These are phyloP conservation scores for Cylas formicarius DNA, from an alignment of 1,140 invertebrate genomes.

Conservation along the genomic window DNA sequence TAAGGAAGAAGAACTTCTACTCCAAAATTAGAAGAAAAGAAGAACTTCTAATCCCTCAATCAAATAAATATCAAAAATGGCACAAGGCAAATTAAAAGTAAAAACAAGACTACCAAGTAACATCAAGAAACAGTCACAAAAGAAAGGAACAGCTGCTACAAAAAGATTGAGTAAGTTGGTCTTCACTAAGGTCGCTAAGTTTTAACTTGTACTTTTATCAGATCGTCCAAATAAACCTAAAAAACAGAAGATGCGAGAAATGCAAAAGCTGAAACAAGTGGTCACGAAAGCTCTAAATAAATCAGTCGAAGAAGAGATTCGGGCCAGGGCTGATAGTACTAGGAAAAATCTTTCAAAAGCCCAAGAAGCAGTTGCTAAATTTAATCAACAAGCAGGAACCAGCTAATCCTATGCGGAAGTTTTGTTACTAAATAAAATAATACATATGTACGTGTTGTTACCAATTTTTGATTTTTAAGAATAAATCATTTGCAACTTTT, in stretches of 20 bases:
- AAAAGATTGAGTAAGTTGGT: conserved; percentile 46
- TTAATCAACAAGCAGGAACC: conserved; percentile 28
- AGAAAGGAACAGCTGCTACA: conserved; percentile 44
- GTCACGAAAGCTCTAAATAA: conserved; percentile 57
- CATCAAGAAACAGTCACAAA: conserved; percentile 45
- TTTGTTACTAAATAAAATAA: too few relatives aligned
- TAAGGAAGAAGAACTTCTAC: too few relatives aligned
- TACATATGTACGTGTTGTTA: too few relatives aligned
- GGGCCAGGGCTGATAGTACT: conserved; percentile 47
- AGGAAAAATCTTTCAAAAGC: conserved; percentile 45
- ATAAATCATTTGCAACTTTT: too few relatives aligned
- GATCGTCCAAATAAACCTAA: conserved; percentile 56
- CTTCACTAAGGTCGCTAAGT: conserved; percentile 1
- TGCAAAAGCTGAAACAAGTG: conserved; percentile 53
- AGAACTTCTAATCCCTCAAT: too few relatives aligned
- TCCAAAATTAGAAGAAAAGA: too few relatives aligned
- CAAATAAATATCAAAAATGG: conserved; percentile 40
- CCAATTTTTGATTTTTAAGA: too few relatives aligned
- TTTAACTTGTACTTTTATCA: conserved; percentile 33
- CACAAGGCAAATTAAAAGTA: conserved; percentile 55
- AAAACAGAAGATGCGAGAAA: conserved; percentile 51
- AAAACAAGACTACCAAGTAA: conserved; percentile 48
- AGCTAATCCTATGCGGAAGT: too few relatives aligned
- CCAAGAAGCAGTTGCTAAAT: conserved; percentile 45
- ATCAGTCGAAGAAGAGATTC: conserved; percentile 53